A percentile compares a stretch with the other conserved stretches of the same genome.
Conservation (phyloP, 2,888 invertebrate species). For the Metacarcinus magister region DNA sequence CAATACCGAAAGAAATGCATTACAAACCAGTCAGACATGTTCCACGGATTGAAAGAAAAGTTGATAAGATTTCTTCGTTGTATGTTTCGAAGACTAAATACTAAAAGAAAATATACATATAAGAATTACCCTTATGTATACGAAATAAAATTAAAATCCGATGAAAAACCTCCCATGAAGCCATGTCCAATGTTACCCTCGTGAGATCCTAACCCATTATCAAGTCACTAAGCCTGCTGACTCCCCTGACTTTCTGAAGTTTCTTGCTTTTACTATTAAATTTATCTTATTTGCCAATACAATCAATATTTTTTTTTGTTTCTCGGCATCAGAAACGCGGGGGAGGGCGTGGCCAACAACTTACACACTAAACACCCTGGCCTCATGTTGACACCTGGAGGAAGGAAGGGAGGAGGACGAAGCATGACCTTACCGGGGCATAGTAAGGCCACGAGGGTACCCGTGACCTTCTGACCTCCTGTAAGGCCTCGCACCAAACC, state of each 20-base stretch:
- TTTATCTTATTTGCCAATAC: neutral
- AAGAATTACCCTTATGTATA: slow-evolving; percentile 1
- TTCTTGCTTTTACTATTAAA: neutral
- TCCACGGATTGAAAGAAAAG: slow-evolving; percentile 57
- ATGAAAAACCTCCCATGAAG: slow-evolving; percentile 60
- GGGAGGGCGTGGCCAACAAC: slow-evolving; percentile 68
- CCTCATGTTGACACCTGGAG: slow-evolving; percentile 62
- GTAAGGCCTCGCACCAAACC: neutral
- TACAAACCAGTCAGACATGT: slow-evolving; percentile 71
- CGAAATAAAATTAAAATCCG: slow-evolving; percentile 46
- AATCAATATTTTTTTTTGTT: neutral
- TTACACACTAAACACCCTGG: slow-evolving; percentile 79
- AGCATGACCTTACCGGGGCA: neutral
- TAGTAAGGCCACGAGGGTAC: neutral
- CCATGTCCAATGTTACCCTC: slow-evolving; percentile 74
- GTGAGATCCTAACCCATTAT: slow-evolving; percentile 77
- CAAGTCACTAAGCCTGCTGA: slow-evolving; percentile 71
- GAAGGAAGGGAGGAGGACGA: slow-evolving; percentile 51
- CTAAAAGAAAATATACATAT: slow-evolving; percentile 46
- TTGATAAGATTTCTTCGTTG: neutral
- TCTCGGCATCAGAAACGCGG: slow-evolving; percentile 68
- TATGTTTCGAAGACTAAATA: neutral
- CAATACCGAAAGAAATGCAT: slow-evolving; percentile 64
- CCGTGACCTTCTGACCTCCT: slow-evolving; percentile 20
- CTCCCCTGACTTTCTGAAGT: slow-evolving; percentile 69